Evolutionary conservation across 2,113 vertebrate genomes (phyloP).

Genomic region (Leptobrachium ailaonicum): DNA sequence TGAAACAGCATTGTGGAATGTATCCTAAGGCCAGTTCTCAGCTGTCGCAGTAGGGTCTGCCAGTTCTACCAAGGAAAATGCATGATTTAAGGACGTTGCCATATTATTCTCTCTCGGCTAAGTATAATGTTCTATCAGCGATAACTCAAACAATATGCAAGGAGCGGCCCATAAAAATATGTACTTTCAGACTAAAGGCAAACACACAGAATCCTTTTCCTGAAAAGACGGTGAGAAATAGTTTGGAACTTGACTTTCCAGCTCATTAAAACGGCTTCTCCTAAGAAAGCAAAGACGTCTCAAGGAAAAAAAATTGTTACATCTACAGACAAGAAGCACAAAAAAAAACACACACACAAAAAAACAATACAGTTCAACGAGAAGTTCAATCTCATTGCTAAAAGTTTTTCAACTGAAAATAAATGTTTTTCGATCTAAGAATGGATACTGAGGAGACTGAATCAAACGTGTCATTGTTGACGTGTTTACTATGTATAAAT

Average conservation of each 20-base stretch:
- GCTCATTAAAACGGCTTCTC: constrained; percentile 10
- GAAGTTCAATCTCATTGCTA: neutral
- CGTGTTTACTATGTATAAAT: no score
- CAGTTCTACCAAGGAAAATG: neutral
- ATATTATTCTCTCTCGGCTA: constrained; percentile 4
- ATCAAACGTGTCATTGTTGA: no score
- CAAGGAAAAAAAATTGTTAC: neutral
- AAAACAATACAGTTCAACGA: neutral
- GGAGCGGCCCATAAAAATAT: constrained; percentile 15
- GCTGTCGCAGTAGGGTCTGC: constrained; percentile 21
- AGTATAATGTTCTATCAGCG: constrained; percentile 11
- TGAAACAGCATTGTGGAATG: constrained; percentile 25
- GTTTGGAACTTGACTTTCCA: constrained; percentile 23
- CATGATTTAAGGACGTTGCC: constrained; percentile 5
- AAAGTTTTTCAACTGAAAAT: no score
- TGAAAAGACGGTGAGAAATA: constrained; percentile 14
- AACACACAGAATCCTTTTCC: neutral
- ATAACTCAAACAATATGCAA: constrained; percentile 36
- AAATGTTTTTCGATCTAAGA: no score
- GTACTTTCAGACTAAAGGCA: neutral
- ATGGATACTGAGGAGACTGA: no score
- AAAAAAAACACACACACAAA: neutral
- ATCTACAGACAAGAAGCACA: neutral
- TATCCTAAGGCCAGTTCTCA: constrained; percentile 19
- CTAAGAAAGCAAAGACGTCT: neutral